Conservation (phyloP, 1,140 invertebrate species). For the Lepidurus packardi region DNA sequence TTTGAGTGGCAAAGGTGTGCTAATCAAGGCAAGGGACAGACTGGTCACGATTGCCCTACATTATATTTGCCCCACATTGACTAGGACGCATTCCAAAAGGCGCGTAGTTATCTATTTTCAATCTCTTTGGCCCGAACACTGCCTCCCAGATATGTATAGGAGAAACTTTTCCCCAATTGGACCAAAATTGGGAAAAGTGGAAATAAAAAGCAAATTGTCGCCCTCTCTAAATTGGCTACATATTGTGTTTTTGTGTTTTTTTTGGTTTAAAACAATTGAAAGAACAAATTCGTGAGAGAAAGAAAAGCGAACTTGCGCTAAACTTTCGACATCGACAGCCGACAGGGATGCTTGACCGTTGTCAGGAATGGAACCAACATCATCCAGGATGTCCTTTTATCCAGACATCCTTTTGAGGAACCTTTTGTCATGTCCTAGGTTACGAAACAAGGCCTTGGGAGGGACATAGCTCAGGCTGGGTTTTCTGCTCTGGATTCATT, state of each 20-base stretch:
- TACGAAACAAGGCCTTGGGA: background rate
- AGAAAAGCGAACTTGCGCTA: background rate
- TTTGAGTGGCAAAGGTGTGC: background rate
- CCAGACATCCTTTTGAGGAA: background rate
- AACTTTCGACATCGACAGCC: background rate
- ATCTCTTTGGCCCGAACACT: background rate
- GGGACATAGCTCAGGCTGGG: background rate
- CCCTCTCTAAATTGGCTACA: too few relatives aligned
- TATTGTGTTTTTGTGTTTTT: too few relatives aligned
- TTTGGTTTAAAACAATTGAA: too few relatives aligned
- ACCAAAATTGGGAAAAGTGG: too few relatives aligned
- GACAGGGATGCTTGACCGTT: background rate
- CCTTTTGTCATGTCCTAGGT: background rate
- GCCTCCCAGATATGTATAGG: background rate
- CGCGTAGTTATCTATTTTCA: background rate
- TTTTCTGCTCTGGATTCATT: background rate
- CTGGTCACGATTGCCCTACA: slow-evolving; percentile 8
- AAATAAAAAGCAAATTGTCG: too few relatives aligned
- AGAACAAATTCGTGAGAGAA: background rate
- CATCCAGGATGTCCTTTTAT: background rate
- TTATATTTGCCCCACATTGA: background rate
- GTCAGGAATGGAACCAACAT: background rate
- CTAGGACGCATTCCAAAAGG: background rate
- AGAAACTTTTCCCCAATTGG: background rate
- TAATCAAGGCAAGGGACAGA: background rate